Conservation (phyloP, 2,797 vertebrate species). For the Brachyrhaphis roseni region DNA sequence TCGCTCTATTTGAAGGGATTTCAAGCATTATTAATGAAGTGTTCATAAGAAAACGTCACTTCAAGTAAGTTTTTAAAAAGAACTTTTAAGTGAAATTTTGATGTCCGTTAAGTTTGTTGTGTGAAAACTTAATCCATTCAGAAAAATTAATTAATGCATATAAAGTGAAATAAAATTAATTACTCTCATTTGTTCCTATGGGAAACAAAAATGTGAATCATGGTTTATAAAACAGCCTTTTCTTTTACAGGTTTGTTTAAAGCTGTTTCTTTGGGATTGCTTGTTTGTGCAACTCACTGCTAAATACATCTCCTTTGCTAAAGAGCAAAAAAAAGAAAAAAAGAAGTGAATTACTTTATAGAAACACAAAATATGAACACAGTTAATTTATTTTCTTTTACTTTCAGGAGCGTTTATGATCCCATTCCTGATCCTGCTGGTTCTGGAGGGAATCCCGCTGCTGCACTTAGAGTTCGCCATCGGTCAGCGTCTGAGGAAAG, state of each 20-base stretch:
- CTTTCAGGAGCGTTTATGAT: slow-evolving; percentile 95
- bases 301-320: slow-evolving; percentile 11
- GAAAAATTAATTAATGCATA: not conserved
- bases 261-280: slow-evolving; percentile 7
- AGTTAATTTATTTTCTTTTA: not conserved
- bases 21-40: not conserved
- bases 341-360: not conserved
- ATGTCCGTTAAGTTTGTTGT: not conserved
- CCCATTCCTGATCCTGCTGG: slow-evolving; percentile 92
- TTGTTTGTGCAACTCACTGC: slow-evolving; percentile 5
- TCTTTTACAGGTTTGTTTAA: not conserved
- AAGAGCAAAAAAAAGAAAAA: not conserved
- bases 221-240: not conserved
- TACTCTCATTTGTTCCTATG: not conserved
- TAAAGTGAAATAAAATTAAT: not conserved
- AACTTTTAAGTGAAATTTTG: not conserved
- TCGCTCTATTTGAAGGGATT: not conserved
- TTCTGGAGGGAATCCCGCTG: slow-evolving; percentile 92
- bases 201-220: not conserved
- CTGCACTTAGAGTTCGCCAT: slow-evolving; percentile 94
- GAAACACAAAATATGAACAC: slow-evolving; percentile 8
- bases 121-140: no score
- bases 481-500: slow-evolving; percentile 91
- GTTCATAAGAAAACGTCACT: not conserved
- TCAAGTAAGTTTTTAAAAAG: not conserved